Percentiles rank a stretch among this genome's conserved stretches.
phyloP scores from a whole-genome alignment of 2,888 invertebrate species.

The Drosophila prolongata region DNA sequence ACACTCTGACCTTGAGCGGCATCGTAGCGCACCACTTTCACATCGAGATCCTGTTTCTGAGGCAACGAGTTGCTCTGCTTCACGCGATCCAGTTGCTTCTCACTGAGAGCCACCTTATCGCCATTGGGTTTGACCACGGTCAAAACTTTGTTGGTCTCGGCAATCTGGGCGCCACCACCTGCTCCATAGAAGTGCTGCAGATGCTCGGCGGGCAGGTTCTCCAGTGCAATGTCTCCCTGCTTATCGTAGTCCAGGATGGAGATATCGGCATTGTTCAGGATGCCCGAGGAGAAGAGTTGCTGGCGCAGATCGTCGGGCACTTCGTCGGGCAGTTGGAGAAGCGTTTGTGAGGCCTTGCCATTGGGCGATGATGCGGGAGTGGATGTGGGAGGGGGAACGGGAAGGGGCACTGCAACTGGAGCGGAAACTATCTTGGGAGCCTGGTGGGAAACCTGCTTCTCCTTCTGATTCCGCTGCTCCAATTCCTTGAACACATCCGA shows the following conservation, averaged over 20 bases:
- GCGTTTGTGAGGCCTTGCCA: slow-evolving; percentile 73
- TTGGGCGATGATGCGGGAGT: slow-evolving; percentile 38
- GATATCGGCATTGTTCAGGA: slow-evolving; percentile 94
- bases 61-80: slow-evolving; percentile 79
- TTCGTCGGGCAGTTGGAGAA: slow-evolving; percentile 91
- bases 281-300: slow-evolving; percentile 93
- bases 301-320: slow-evolving; percentile 94
- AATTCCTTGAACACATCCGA: slow-evolving; percentile 83
- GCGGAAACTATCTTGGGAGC: slow-evolving; percentile 10
- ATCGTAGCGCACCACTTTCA: slow-evolving; percentile 94
- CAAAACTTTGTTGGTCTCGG: slow-evolving; percentile 89
- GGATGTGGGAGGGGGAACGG: slow-evolving; percentile 25
- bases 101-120: slow-evolving; percentile 85
- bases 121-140: slow-evolving; percentile 88
- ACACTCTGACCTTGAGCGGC: slow-evolving; percentile 90
- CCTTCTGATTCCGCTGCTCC: slow-evolving; percentile 70
- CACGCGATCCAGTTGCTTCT: slow-evolving; percentile 86
- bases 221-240: slow-evolving; percentile 93
- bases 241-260: slow-evolving; percentile 95
- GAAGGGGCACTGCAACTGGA: slow-evolving; percentile 6
- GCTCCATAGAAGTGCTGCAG: slow-evolving; percentile 93
- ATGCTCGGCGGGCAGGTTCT: slow-evolving; percentile 93
- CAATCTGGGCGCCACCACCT: slow-evolving; percentile 91
- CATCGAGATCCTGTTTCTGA: slow-evolving; percentile 89
- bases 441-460: slow-evolving; percentile 28